Evolutionary conservation across 2,113 vertebrate species (phyloP), one percentile per base, ranked within the genome.

Genomic region (Ondatra zibethicus): DNA sequence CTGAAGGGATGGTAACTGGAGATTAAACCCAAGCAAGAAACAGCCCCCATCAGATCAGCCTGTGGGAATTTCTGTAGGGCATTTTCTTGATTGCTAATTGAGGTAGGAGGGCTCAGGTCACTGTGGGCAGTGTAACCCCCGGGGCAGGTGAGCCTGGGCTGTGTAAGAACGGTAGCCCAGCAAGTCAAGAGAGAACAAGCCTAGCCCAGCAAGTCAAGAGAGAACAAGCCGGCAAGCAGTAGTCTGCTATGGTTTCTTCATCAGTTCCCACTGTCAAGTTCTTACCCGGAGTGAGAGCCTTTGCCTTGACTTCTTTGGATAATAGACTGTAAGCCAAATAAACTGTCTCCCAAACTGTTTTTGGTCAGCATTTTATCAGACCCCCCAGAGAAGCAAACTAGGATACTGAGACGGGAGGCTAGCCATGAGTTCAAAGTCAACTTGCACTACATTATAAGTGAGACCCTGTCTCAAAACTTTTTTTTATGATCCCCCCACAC

Each of bases 161-260:
- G 16, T 33, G 4, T 31, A 50, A 33, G 29, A 78, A 78, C 4
- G 29, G 14, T 4, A n/a, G 50, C 19, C 13, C 33, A 58, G 11
- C 52, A 39, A n/a, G 36, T 58, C 52, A 61, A 39, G 52, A 52
- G 12, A 82, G 52, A 58, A 27, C 36, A 39, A 81, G 36, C 36
- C 80, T 4, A n/a, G 50, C 19, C 13, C 33, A 58, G 11, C 52
- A 39, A n/a, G 36, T 58, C 52, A 61, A 39, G 52, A 52, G 12
- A 82, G 52, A 58, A 27, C 36, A 39, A 81, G 36, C 36, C 80
- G 61, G 80, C 13, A 25, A 81, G 10, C 33, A 82, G 80, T 8
- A 2, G 29, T 7, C 11, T 23, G 0, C 55, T n/a, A 17, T 5
- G n/a, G 55, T 4, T 63, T 42, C 58, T 29, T 13, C 23, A 9